Conservation (phyloP, 2,888 invertebrate genomes). For the Tenthredo notha region DNA sequence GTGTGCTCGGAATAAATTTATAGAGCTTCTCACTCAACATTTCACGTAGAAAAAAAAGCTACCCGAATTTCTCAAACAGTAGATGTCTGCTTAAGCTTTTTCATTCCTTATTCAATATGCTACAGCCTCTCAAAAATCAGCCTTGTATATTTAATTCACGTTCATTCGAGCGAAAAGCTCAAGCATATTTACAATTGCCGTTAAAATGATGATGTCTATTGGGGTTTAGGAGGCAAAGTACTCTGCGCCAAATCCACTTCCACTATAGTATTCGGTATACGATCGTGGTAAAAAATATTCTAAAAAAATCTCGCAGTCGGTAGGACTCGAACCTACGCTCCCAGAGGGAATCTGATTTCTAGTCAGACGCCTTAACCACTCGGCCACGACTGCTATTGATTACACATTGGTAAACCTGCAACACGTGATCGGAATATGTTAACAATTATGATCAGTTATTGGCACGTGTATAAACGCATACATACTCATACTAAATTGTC, state of each 20-base stretch:
- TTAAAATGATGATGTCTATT: neutral
- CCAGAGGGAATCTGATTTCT: constrained; percentile 95
- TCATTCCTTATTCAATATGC: neutral
- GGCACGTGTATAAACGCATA: neutral
- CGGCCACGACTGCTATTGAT: constrained; percentile 50
- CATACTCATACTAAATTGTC: neutral
- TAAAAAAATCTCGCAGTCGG: constrained; percentile 83
- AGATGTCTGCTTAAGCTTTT: neutral
- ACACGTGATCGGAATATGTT: constrained; percentile 28
- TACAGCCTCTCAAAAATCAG: neutral
- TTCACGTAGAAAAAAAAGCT: neutral
- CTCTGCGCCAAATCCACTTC: neutral
- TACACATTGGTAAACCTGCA: neutral
- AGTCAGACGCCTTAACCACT: constrained; percentile 87
- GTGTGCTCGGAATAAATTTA: neutral
- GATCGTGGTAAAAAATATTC: neutral
- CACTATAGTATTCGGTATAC: neutral
- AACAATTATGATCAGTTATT: neutral
- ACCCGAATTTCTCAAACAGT: neutral
- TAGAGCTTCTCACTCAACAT: neutral
- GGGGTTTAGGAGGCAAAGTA: neutral
- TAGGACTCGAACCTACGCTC: constrained; percentile 95
- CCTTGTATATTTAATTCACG: neutral
- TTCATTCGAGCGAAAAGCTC: neutral
- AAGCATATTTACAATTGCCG: neutral